Conservation (phyloP, 2,113 vertebrate species). For the Hyla sarda region DNA sequence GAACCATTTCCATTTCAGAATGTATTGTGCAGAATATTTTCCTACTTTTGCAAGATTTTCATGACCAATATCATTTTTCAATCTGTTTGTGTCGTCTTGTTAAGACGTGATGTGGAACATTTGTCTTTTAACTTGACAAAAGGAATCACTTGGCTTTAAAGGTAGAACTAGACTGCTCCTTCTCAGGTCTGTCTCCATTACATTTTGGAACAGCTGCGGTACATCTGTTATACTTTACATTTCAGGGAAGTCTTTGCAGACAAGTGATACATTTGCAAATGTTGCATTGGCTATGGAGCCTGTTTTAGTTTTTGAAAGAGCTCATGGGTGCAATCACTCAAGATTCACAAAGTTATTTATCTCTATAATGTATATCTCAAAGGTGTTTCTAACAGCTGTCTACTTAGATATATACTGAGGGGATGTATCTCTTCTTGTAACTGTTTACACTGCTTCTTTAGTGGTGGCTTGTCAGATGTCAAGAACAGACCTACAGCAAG, state of each 20-base stretch:
- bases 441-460: background rate
- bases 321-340: constrained; percentile 44
- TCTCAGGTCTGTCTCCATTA: constrained; percentile 45
- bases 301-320: constrained; percentile 49
- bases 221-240: constrained; percentile 54
- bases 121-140: constrained; percentile 44
- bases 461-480: constrained; percentile 10
- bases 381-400: constrained; percentile 42
- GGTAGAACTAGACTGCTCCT: constrained; percentile 34
- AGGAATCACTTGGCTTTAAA: constrained; percentile 40
- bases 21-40: constrained; percentile 40
- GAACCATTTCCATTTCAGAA: constrained; percentile 35
- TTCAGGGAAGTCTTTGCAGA: constrained; percentile 41
- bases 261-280: constrained; percentile 57
- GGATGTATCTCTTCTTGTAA: constrained; percentile 18
- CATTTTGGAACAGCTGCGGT: constrained; percentile 54
- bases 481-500: background rate
- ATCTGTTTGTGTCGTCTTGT: constrained; percentile 42
- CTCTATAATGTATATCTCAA: constrained; percentile 39
- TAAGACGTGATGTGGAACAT: constrained; percentile 47
- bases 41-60: constrained; percentile 39
- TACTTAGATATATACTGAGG: constrained; percentile 28
- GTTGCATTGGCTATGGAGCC: constrained; percentile 35
- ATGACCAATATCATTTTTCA: constrained; percentile 43
- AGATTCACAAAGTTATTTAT: constrained; percentile 51